Evolutionary conservation across 2,797 vertebrate genomes (phyloP).

Genomic region (Odontamblyopus lacepedii): DNA sequence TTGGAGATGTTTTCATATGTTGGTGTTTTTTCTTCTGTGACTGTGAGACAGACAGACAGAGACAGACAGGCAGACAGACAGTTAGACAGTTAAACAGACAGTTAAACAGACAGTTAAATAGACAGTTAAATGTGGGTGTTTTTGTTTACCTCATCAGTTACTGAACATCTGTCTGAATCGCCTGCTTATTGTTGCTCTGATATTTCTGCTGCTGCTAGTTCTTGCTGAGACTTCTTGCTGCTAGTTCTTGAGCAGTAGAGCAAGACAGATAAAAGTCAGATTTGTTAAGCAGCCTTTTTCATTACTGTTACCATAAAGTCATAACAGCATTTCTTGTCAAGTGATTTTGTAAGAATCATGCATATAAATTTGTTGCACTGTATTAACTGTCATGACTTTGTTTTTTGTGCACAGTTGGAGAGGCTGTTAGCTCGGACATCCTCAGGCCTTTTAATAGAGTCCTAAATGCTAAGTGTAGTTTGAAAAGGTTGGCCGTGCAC

Average conservation of each 20-base stretch:
- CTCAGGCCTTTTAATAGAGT: slow-evolving; percentile 49
- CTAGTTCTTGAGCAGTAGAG: not conserved
- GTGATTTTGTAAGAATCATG: not conserved
- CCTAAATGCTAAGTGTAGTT: slow-evolving; percentile 38
- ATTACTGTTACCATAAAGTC: slow-evolving; percentile 5
- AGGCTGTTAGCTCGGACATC: slow-evolving; percentile 8
- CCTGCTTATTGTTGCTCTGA: not conserved
- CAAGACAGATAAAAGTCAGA: slow-evolving; percentile 2
- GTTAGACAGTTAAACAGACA: no score
- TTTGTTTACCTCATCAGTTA: not conserved
- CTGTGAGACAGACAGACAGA: no score
- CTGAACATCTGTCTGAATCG: no score
- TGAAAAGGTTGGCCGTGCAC: slow-evolving; percentile 59
- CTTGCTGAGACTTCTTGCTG: not conserved
- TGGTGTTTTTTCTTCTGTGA: no score
- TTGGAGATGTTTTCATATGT: no score
- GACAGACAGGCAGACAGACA: no score
- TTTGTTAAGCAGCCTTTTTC: not conserved
- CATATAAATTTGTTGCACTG: not conserved
- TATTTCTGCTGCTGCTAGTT: not conserved
- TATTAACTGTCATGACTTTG: not conserved
- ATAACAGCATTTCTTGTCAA: not conserved
- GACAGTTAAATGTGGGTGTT: not conserved
- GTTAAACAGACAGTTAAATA: no score
- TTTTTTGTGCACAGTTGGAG: slow-evolving; percentile 2